Evolutionary conservation across 2,888 invertebrate species (phyloP).

Genomic region (Lasioglossum pauxillum): DNA sequence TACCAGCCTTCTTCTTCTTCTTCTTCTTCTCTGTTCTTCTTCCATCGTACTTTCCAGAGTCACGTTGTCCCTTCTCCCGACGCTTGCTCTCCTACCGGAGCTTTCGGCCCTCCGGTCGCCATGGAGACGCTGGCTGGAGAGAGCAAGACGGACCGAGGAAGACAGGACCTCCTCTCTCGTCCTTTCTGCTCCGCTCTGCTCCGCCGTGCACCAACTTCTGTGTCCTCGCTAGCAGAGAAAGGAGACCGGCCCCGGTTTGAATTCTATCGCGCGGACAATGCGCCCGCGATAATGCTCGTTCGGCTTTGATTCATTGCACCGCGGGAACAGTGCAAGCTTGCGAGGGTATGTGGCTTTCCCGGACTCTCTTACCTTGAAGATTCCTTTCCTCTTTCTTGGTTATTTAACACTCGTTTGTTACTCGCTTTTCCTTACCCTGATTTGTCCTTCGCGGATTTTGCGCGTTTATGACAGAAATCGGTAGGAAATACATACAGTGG

Average conservation of each 20-base stretch:
- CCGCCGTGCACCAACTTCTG: conserved; percentile 56
- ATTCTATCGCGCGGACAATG: conserved; percentile 76
- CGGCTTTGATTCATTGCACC: conserved; percentile 72
- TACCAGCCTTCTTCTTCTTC: neutral
- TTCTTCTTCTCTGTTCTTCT: conserved; percentile 19
- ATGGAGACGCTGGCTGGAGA: conserved; percentile 65
- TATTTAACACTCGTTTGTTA: neutral
- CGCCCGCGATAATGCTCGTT: conserved; percentile 73
- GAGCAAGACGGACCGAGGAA: conserved; percentile 43
- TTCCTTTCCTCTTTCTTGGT: neutral
- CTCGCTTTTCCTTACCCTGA: neutral
- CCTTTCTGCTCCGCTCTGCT: neutral
- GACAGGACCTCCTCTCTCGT: conserved; percentile 29
- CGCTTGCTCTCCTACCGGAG: conserved; percentile 45
- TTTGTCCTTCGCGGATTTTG: neutral
- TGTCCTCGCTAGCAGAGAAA: conserved; percentile 48
- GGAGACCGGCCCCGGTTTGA: conserved; percentile 62
- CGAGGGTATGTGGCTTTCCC: neutral
- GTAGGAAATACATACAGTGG: no score
- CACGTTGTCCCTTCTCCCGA: conserved; percentile 12
- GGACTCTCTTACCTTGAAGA: neutral
- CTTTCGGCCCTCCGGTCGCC: conserved; percentile 68
- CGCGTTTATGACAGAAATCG: neutral
- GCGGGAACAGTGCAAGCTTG: conserved; percentile 14
- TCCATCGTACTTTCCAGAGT: conserved; percentile 39